Percentiles rank a stretch among this genome's conserved stretches.
phyloP scores from a whole-genome alignment of 2,797 vertebrate genomes.

The Chaenodraco wilsoni region DNA sequence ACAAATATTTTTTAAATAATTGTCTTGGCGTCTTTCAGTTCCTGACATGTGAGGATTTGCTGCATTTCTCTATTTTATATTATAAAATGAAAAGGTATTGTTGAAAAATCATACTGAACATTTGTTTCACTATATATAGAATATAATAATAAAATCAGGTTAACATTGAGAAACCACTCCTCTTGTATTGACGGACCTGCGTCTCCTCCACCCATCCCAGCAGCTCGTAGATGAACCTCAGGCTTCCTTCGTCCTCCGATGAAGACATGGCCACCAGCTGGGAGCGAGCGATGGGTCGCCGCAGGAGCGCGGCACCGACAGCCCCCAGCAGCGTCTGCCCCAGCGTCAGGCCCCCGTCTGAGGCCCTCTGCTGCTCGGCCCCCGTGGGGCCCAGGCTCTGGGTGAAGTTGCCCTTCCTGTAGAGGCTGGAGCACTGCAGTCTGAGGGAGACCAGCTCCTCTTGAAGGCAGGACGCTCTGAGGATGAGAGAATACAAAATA shows the following conservation, averaged over 20 bases:
- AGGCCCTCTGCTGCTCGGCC: constrained; percentile 81
- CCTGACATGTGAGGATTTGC: neutral
- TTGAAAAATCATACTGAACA: neutral
- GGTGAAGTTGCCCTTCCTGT: constrained; percentile 94
- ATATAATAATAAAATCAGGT: neutral
- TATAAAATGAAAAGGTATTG: neutral
- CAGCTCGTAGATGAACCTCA: constrained; percentile 96
- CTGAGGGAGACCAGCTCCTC: constrained; percentile 95
- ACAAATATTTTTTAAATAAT: neutral
- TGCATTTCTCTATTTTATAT: neutral
- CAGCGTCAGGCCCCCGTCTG: constrained; percentile 87
- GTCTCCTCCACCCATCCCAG: constrained; percentile 98
- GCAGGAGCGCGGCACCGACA: constrained; percentile 87
- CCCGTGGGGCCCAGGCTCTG: constrained; percentile 63
- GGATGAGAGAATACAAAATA: neutral
- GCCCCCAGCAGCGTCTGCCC: constrained; percentile 83
- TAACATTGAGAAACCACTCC: neutral
- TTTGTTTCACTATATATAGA: neutral
- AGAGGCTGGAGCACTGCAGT: constrained; percentile 93
- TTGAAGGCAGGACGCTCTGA: constrained; percentile 91
- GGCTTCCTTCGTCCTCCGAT: constrained; percentile 94
- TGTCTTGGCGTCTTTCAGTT: neutral
- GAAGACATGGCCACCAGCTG: constrained; percentile 95
- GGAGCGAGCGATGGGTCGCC: constrained; percentile 90
- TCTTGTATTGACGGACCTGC: constrained; percentile 82